phyloP scores from a whole-genome alignment of 2,888 invertebrate genomes.

The Siphlonurus alternatus region DNA sequence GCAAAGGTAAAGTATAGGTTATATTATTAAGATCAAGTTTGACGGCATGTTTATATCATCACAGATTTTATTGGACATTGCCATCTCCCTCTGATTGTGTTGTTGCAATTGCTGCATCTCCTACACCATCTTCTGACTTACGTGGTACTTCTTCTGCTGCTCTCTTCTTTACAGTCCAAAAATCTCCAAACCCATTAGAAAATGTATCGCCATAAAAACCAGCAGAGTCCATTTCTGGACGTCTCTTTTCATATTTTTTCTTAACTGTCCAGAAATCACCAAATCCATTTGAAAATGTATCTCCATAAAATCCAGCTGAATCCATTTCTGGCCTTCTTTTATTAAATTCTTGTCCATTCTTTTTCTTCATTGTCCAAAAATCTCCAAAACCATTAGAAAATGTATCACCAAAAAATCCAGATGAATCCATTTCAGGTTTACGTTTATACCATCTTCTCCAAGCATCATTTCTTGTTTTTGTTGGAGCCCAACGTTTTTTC shows the following conservation, averaged over 20 bases:
- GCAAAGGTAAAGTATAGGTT: no score
- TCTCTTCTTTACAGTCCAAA: slow-evolving; percentile 18
- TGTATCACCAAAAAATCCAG: slow-evolving; percentile 23
- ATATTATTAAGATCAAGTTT: no score
- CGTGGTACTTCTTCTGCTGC: not conserved
- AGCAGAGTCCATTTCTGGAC: slow-evolving; percentile 19
- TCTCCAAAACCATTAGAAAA: slow-evolving; percentile 22
- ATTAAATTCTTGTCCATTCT: not conserved
- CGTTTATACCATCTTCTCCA: slow-evolving; percentile 13
- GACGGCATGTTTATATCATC: no score
- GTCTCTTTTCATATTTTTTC: slow-evolving; percentile 13
- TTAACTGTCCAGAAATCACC: slow-evolving; percentile 20
- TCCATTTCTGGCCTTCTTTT: slow-evolving; percentile 19
- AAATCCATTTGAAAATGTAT: slow-evolving; percentile 20
- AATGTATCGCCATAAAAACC: slow-evolving; percentile 22
- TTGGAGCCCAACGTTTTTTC: slow-evolving; percentile 14
- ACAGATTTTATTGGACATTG: not conserved
- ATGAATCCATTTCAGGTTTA: slow-evolving; percentile 18
- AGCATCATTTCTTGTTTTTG: not conserved
- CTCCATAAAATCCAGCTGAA: slow-evolving; percentile 20
- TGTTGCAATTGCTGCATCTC: not conserved
- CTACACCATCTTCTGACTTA: not conserved
- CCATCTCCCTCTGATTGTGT: not conserved
- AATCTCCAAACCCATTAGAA: slow-evolving; percentile 19
- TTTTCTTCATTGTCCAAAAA: slow-evolving; percentile 20